Evolutionary conservation across 2,113 vertebrate genomes (phyloP).

Genomic region (crab-eating macaque (Macaca fascicularis)): T2T-MFA8v1.1 NC_088395.1:130721501-130722000

Average conservation of each 20-base stretch:
- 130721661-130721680: not conserved
- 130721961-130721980: constrained; percentile 3
- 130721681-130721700: not conserved
- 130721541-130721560: not conserved
- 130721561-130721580: not conserved
- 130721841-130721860: not conserved
- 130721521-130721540: constrained; percentile 10
- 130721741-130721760: not conserved
- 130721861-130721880: not conserved
- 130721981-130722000: not conserved
- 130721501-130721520: constrained; percentile 22
- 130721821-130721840: not conserved
- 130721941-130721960: not conserved
- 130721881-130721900: not conserved
- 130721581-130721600: constrained; percentile 5
- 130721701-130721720: not conserved
- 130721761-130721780: not conserved
- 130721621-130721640: constrained; percentile 12
- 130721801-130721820: not conserved
- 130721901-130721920: not conserved
- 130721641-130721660: constrained; percentile 31
- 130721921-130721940: constrained; percentile 23
- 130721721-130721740: not conserved
- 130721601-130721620: not conserved
- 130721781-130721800: not conserved